Conservation (phyloP, 35 echinoderm and acorn worm genomes). For the Eucidaris tribuloides region DNA sequence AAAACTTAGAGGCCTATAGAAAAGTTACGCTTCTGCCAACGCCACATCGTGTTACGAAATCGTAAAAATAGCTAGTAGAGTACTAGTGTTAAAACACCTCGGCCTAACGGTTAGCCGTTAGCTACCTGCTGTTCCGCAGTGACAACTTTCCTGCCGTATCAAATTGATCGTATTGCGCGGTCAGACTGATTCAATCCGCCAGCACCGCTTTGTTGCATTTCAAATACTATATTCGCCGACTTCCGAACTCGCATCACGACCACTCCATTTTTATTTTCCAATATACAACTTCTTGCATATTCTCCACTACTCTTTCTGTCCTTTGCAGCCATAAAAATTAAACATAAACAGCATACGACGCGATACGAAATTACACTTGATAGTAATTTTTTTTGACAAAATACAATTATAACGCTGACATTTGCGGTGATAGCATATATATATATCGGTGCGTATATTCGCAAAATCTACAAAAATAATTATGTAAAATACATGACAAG, state of each 20-base stretch:
- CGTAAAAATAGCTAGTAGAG: too few species aligned
- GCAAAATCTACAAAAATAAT: background rate
- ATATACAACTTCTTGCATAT: too few species aligned
- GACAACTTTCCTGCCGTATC: slow-evolving; percentile 21
- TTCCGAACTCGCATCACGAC: too few species aligned
- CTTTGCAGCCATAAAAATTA: background rate
- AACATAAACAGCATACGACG: background rate
- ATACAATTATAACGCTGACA: background rate
- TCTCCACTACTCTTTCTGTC: background rate
- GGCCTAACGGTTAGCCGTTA: too few species aligned
- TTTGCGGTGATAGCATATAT: background rate
- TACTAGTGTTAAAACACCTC: too few species aligned
- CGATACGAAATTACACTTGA: background rate
- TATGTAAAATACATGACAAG: background rate
- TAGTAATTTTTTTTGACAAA: background rate
- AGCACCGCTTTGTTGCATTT: background rate
- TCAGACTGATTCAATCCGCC: background rate
- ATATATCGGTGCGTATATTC: background rate
- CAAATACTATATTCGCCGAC: too few species aligned
- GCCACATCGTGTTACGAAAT: too few species aligned
- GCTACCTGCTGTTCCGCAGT: background rate
- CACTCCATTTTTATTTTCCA: too few species aligned
- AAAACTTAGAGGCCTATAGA: too few species aligned
- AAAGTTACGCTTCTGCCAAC: too few species aligned
- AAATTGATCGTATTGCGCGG: slow-evolving; percentile 24